These are phyloP conservation scores for Catalaphyllia jardinei DNA, from an alignment of 64 coral and sea anemone genomes.

Conservation along the genomic window DNA sequence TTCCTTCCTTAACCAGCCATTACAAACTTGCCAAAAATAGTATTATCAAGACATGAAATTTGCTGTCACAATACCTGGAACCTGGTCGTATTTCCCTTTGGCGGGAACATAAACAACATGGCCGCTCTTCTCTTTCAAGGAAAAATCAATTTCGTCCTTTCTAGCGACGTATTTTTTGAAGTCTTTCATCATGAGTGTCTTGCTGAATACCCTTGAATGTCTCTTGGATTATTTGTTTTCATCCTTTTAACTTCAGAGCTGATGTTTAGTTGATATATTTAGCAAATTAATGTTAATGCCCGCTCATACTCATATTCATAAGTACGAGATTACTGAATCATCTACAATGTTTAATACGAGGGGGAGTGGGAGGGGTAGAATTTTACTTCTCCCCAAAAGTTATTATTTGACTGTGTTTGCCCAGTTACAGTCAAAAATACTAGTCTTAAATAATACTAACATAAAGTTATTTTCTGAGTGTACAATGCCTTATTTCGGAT, in stretches of 20 bases:
- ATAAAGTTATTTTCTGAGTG: too few species aligned
- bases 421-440: too few species aligned
- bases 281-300: neutral
- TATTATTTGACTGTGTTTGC: too few species aligned
- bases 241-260: neutral
- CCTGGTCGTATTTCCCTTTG: neutral
- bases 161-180: neutral
- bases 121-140: slow-evolving; percentile 3
- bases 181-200: neutral
- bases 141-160: slow-evolving; percentile 27
- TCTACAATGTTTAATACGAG: neutral
- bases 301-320: too few species aligned
- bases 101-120: slow-evolving; percentile 18
- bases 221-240: neutral
- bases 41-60: too few species aligned
- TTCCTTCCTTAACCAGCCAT: too few species aligned
- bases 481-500: too few species aligned
- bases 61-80: neutral
- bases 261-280: neutral
- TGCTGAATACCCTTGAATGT: neutral
- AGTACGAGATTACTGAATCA: neutral
- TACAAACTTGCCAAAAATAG: neutral
- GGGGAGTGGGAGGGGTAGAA: neutral
- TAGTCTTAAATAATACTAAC: too few species aligned
- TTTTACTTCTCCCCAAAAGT: too few species aligned